phyloP scores from a whole-genome alignment of 2,113 vertebrate genomes.

The Rhombomys opimus region DNA sequence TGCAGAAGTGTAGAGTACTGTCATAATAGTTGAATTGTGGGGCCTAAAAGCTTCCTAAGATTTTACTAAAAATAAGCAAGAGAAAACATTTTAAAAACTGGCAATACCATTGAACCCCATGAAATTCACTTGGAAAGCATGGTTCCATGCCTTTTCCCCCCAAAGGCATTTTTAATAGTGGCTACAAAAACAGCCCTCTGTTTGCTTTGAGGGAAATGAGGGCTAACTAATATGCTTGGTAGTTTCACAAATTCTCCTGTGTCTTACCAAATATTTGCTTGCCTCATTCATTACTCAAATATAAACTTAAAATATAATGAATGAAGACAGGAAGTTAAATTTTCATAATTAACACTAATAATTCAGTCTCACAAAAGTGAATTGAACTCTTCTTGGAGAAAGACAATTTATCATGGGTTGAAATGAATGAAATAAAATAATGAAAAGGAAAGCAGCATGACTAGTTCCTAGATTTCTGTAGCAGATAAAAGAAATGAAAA shows the following conservation, averaged over 20 bases:
- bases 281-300: not conserved
- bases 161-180: not conserved
- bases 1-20: not conserved
- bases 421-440: not conserved
- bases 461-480: too few relatives aligned
- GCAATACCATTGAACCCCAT: not conserved
- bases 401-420: not conserved
- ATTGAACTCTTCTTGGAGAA: constrained; percentile 16
- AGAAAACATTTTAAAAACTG: not conserved
- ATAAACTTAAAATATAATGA: not conserved
- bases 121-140: not conserved
- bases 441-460: not conserved
- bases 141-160: not conserved
- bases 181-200: not conserved
- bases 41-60: not conserved
- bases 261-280: not conserved
- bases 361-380: constrained; percentile 5
- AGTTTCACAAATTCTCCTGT: constrained; percentile 22
- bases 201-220: not conserved
- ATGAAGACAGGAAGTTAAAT: constrained; percentile 12
- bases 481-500: not conserved
- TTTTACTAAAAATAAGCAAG: not conserved
- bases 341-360: constrained; percentile 11
- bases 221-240: not conserved
- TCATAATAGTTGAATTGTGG: not conserved